Conservation (phyloP, 2,888 invertebrate genomes). For the Abrostola tripartita region DNA sequence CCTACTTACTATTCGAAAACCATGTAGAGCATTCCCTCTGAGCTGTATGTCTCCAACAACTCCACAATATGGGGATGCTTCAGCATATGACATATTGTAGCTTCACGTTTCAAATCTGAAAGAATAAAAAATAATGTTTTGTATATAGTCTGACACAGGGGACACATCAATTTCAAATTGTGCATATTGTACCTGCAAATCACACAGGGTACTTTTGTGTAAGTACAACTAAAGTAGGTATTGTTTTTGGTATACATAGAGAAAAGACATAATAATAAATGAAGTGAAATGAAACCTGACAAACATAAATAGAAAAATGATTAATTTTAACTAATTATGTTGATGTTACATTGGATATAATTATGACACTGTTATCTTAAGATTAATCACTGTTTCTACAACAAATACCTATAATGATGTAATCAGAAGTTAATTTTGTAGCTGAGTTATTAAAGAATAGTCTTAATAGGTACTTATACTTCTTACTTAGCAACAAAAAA, state of each 20-base stretch:
- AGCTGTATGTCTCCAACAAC: conserved; percentile 98
- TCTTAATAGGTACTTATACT: neutral
- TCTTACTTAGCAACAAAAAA: neutral
- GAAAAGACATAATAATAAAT: too few relatives aligned
- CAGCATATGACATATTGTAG: conserved; percentile 99
- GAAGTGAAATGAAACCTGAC: too few relatives aligned
- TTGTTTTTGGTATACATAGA: too few relatives aligned
- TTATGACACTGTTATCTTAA: too few relatives aligned
- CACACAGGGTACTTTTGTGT: too few relatives aligned
- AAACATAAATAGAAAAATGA: too few relatives aligned
- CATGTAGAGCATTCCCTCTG: conserved; percentile 99
- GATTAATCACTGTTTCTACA: neutral
- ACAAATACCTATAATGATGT: neutral
- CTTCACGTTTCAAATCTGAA: conserved; percentile 98
- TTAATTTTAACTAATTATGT: too few relatives aligned
- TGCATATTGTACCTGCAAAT: too few relatives aligned
- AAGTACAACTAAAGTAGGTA: too few relatives aligned
- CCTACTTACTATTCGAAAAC: conserved; percentile 99
- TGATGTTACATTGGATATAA: neutral
- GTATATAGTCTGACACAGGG: neutral
- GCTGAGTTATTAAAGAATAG: neutral
- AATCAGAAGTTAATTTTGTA: neutral
- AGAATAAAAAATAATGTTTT: conserved; percentile 51
- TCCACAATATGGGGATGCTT: conserved; percentile 99
- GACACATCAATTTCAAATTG: too few relatives aligned